Evolutionary conservation across 2,797 vertebrate species (phyloP), one percentile per base, ranked within the genome.

Genomic region (Rachycentron canadum): DNA sequence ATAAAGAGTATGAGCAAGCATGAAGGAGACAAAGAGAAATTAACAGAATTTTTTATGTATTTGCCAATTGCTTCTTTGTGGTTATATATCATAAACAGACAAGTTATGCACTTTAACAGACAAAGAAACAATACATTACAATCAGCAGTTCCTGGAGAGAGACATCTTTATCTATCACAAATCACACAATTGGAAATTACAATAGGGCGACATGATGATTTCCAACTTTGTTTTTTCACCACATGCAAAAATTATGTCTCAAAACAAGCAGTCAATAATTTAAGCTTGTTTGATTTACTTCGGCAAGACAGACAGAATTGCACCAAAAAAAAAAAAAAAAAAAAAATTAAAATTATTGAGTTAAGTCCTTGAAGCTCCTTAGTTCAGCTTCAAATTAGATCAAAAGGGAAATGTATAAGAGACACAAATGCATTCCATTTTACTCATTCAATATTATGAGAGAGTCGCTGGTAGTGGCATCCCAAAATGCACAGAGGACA

Each of bases 21-120:
- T 13, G 41, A 30, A 23, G 43, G 10, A 56, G 23, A 12, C 14
- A 36, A 28, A 25, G 14, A 32, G 26, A 60, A 41, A 17, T 13
- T n/a, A 62, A 21, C 23, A 36, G 14, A 60, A 32, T 4, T 30
- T 68, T 4, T 36, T 19, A 41, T 59, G 23, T 34, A 25, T 57
- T 69, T 74, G 17, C 30, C 14, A 40, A 41, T 11, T 40, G 47
- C 25, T 66, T 55, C 23, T 28, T 32, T 40, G 47, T 78, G 66
- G 34, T 58, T 63, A 6, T 7, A 0, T 2, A 68, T 26, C 52
- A 58, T 21, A n/a, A 53, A 69, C 14, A 28, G 45, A n/a, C 52
- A 38, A 43, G 71, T 40, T 43, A 59, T 6, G 0, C 21, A 28
- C 26, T 40, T 25, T 8, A 60, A 67, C 19, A 57, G n/a, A 63